phyloP scores from a whole-genome alignment of 1,140 invertebrate species.

The Caenorhabditis tropicalis region DNA sequence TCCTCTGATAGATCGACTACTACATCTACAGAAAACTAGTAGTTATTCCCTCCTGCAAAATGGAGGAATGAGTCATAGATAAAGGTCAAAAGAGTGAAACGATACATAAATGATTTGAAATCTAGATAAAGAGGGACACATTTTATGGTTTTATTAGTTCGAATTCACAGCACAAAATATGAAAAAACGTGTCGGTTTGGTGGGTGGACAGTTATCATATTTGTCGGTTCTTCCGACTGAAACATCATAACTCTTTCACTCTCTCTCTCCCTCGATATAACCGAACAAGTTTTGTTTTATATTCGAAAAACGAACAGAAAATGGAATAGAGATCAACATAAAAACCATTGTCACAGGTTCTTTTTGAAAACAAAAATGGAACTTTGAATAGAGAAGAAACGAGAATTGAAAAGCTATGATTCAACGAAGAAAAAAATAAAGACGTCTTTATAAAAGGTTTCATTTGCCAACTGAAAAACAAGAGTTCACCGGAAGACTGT shows the following conservation, averaged over 20 bases:
- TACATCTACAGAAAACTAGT: no score
- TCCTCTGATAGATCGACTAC: neutral
- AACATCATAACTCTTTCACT: neutral
- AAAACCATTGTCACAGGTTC: no score
- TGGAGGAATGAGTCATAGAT: neutral
- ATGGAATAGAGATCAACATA: no score
- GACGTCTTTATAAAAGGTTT: neutral
- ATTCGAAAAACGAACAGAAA: neutral
- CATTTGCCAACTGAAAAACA: neutral
- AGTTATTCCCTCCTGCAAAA: neutral
- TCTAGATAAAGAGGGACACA: neutral
- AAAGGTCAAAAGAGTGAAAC: neutral
- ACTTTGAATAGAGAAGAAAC: no score
- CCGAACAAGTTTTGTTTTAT: neutral
- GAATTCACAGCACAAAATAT: neutral
- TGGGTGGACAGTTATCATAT: neutral
- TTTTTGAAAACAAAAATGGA: neutral
- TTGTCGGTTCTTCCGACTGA: neutral
- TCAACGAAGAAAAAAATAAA: neutral
- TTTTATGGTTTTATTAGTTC: neutral
- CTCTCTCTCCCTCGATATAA: no score
- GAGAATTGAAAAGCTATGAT: neutral
- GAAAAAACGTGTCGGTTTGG: neutral
- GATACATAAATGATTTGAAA: neutral
- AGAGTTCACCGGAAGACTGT: slow-evolving; percentile 14